These are phyloP conservation scores for Tokudaia tokunoshimensis DNA, from an alignment of 2,797 vertebrate species.

Conservation along the genomic window DNA sequence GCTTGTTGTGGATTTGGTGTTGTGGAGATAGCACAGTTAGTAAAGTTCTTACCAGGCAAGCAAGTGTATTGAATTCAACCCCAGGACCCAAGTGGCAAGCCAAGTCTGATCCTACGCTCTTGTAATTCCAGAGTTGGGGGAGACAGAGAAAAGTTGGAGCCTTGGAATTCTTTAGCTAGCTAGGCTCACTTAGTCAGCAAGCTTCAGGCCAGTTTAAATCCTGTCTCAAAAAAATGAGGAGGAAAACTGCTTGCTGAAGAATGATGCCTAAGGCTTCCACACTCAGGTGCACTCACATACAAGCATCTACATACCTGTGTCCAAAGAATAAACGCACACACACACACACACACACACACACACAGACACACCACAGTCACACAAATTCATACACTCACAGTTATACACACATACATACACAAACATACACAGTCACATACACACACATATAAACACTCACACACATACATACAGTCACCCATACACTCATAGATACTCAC, in stretches of 20 bases:
- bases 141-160: background rate
- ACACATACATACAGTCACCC: background rate
- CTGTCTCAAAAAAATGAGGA: background rate
- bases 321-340: background rate
- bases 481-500: background rate
- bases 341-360: background rate
- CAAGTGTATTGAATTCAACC: background rate
- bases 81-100: background rate
- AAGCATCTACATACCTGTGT: background rate
- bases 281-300: background rate
- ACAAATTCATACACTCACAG: background rate
- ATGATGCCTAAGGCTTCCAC: background rate
- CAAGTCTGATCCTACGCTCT: rapidly evolving
- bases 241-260: background rate
- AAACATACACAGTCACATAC: background rate
- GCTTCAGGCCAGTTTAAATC: background rate
- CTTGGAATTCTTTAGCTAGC: background rate
- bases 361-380: background rate
- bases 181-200: background rate
- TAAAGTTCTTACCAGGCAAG: background rate
- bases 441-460: background rate
- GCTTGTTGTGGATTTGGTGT: background rate
- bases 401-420: background rate
- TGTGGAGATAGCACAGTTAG: background rate
- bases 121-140: background rate